Base-by-base conservation (phyloP, 2,113 vertebrate species). In the Eira barbara region DNA sequence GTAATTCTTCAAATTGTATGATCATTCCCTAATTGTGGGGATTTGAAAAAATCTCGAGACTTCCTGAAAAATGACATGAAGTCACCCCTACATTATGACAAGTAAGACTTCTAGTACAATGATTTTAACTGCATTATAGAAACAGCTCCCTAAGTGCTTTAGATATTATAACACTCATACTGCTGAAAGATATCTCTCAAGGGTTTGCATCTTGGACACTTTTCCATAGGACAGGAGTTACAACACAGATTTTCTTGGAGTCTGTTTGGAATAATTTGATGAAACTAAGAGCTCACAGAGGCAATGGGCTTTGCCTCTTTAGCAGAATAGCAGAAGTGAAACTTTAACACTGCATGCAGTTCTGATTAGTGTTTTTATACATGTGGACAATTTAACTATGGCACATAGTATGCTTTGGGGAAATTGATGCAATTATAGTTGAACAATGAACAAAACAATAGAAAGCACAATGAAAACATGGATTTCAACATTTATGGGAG, bases 351-450 rank as follows among this genome's bases (percentile, higher is more conserved):
- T 5, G 2, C 20, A 10, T 97, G 81, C 45, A 82, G 80, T 95
- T 95, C 85, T 83, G 74, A 93, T 98, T 97, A 76, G 84, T 97
- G 95, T 93, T 96, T 97, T 97, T 97, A 71, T 91, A 94, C 84
- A 97, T 71, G 91, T 92, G 82, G 97, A 97, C 97, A 86, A 91
- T 98, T 97, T 98, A 87, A 71, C 94, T 87, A 18, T 90, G 95
- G 89, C 96, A 97, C 96, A 80, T 95, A 90, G n/a, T 97, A 91
- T 96, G 69, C 78, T 98, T 98, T 80, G 69, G 94, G 89, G 61
- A 97, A 97, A 96, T 93, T 85, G 96, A 97, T 96, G 88, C 87
- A 95, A 57, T 79, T 97, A 69, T 92, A 82, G 25, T 65, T 73
- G 97, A 95, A 89, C 93, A 94, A 87, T 80, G 57, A 97, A 87